Base-by-base conservation (phyloP, 2,113 vertebrate genomes). In the Seriola quinqueradiata region DNA sequence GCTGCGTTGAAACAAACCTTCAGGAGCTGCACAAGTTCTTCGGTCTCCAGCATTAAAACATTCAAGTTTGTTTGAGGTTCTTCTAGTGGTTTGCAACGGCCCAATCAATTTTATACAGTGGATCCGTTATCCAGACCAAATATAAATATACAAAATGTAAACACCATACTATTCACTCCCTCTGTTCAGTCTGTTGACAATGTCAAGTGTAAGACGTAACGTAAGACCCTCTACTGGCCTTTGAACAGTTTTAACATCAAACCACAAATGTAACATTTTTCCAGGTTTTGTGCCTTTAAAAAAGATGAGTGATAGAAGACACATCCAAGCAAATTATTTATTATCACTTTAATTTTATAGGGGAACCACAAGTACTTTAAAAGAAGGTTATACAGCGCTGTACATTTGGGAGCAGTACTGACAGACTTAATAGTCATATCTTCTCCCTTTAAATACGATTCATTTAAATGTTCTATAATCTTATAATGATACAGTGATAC, bases 361-460 rank as follows among this genome's bases (percentile, higher is more conserved):
- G 85, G 90, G 92, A 93, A 92, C 89, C 89, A 94, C 93, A 90
- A 79, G 92, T 89, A 91, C 89, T 94, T 93, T 94, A 93, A 94
- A 94, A 93, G 92, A 89, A 89, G 92, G 92, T 93, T 93, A 94
- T 92, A 94, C 87, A 93, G 92, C 79, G 90, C 93, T 92, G 92
- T 95, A 94, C 92, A 94, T 92, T 50, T 50, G 94, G 94, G 93
- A 95, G 87, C 69, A 79, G 89, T 82, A 89, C 95, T 95, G 94
- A 96, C 95, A 95, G 96, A 97, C 96, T 94, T 94, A 91, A 96
- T 94, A 95, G 93, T 95, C 96, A 94, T 85, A 86, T 94, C 94
- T 93, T 94, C 90, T 91, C 96, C 95, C 96, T 90, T 97, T 96
- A 96, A 96, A 96, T 95, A 95, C 95, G 95, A 96, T 95, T 93